Percentiles rank a stretch among this genome's conserved stretches.
phyloP scores from a whole-genome alignment of 2,113 vertebrate species.

The Cervus canadensis region DNA sequence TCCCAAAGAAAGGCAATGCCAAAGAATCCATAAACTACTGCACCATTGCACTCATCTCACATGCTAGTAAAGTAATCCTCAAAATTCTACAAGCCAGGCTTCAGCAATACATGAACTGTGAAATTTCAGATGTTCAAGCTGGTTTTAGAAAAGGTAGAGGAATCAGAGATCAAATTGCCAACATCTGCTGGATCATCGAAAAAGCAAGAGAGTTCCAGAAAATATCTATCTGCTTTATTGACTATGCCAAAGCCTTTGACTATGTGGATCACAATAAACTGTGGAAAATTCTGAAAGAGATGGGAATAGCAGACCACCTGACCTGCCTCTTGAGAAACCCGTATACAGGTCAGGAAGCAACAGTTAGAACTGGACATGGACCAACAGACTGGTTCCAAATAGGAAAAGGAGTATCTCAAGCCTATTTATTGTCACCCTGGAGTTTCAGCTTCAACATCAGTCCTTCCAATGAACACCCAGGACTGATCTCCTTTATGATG shows the following conservation, averaged over 20 bases:
- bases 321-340: background rate
- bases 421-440: background rate
- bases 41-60: background rate
- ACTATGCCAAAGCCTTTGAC: background rate
- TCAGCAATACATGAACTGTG: background rate
- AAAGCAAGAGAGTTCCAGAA: background rate
- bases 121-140: background rate
- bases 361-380: background rate
- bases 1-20: background rate
- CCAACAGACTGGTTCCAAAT: background rate
- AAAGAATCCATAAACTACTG: background rate
- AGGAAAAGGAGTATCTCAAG: background rate
- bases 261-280: background rate
- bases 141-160: background rate
- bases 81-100: background rate
- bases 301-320: background rate
- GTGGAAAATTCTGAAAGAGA: background rate
- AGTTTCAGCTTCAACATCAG: background rate
- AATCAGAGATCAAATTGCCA: background rate
- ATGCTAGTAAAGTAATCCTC: background rate
- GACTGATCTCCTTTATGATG: background rate
- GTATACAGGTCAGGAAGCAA: background rate
- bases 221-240: background rate
- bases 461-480: background rate
- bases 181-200: too few relatives aligned